Base-by-base conservation (phyloP, 2,888 invertebrate species). In the Drosophila sordidapex region DNA sequence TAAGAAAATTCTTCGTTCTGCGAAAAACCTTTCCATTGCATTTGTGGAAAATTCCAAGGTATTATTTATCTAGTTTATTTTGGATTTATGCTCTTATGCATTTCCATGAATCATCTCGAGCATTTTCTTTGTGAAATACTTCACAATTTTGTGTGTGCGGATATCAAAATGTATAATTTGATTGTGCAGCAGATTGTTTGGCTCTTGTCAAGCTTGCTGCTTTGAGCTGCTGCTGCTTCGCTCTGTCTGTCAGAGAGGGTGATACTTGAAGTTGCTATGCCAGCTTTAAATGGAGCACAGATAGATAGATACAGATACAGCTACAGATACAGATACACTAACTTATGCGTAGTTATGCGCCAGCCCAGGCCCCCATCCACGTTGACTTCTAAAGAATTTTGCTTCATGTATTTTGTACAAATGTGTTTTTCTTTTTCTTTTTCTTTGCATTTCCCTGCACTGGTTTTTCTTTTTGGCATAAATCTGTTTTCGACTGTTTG, bases 401-500 rank as follows among this genome's bases (percentile, higher is more conserved):
- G 35, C 51, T 29, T 51, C 18, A 43, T 6, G 43, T 31, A 49
- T 40, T 58, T 69, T 53, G 31, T 49, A 46, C 27, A 58, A 58
- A 53, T 57, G 25, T 2, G 10, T 18, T 49, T 27, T 49, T 51
- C 25, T 46, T 21, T 13, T 35, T n/a, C 18, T 13, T 18, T 29
- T 35, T 40, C 4, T 21, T 13, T 1, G 27, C 35, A 0, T 35
- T n/a, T 62, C 11, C 13, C n/a, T 43, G 51, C 48, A 64, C 40
- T 33, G 49, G 43, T 70, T 53, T 64, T 52, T 49, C 51, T 67
- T 72, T 74, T 76, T 62, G 58, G 61, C 64, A 53, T 64, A 82
- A 85, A 84, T 82, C 84, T 84, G 87, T 84, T 84, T 79, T 79
- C 73, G 82, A 87, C 84, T 83, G 75, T 64, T 66, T 54, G 73